Percentiles rank a stretch among this genome's conserved stretches.
These are phyloP conservation scores for Dreissena rostriformis DNA, from an alignment of 1,140 invertebrate genomes.

Conservation along the genomic window DNA sequence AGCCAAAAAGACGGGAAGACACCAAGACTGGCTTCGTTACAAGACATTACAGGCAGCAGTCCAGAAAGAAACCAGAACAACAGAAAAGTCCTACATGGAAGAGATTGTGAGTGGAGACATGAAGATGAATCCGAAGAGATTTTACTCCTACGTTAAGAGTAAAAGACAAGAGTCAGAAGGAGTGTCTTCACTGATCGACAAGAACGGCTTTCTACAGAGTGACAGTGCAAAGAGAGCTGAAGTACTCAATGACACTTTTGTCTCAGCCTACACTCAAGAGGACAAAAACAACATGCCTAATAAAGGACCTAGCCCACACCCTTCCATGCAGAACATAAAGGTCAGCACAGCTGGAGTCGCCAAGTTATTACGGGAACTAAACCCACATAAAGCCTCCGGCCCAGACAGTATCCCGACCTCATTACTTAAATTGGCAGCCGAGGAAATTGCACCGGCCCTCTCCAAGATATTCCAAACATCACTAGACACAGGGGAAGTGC, in stretches of 20 bases:
- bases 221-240: neutral
- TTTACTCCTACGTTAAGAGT: slow-evolving; percentile 1
- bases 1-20: neutral
- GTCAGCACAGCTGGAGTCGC: neutral
- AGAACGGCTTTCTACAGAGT: neutral
- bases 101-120: neutral
- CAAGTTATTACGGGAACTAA: neutral
- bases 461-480: slow-evolving; percentile 18
- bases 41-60: neutral
- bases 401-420: slow-evolving; percentile 11
- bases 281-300: no score
- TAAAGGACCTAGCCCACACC: neutral
- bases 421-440: neutral
- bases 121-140: neutral
- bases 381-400: slow-evolving; percentile 1
- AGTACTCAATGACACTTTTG: slow-evolving; percentile 1
- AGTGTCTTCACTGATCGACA: neutral
- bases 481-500: neutral
- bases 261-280: no score
- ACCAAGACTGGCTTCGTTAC: neutral
- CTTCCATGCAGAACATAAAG: neutral
- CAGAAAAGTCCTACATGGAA: neutral
- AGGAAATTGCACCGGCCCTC: neutral
- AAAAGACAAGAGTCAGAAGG: slow-evolving; percentile 16
- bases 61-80: neutral